phyloP scores from a whole-genome alignment of 2,113 vertebrate species.

The Hyperopisus bebe region DNA sequence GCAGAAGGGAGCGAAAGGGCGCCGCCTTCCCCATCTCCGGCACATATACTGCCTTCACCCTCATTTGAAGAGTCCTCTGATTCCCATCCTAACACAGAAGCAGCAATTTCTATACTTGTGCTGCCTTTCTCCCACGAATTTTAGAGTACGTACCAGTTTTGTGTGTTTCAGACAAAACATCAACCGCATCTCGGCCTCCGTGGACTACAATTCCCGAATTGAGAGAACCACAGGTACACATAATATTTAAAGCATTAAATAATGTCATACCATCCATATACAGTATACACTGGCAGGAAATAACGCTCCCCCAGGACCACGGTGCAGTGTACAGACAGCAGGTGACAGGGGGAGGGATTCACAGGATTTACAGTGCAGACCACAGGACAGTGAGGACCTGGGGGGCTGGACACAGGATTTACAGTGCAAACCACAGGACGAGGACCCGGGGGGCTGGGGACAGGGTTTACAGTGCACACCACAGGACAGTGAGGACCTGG shows the following conservation, averaged over 20 bases:
- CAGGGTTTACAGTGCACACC: no score
- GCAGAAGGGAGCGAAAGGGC: background rate
- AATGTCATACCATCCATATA: background rate
- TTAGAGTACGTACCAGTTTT: background rate
- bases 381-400: no score
- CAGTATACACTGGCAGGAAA: background rate
- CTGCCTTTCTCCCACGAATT: background rate
- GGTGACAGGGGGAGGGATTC: background rate
- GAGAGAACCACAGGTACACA: no score
- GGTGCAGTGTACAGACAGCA: background rate
- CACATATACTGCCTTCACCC: background rate
- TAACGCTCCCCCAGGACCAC: background rate
- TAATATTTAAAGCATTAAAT: no score
- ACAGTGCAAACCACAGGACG: no score
- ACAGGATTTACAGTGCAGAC: background rate
- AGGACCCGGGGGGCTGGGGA: no score
- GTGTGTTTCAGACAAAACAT: background rate
- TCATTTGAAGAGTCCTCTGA: background rate
- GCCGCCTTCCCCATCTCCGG: background rate
- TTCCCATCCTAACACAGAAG: background rate
- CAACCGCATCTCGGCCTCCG: background rate
- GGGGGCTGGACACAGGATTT: no score
- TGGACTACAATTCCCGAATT: background rate
- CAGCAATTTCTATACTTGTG: background rate
- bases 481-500: no score